A percentile compares a stretch with the other conserved stretches of the same genome.
These are phyloP conservation scores for Marisa cornuarietis DNA, from an alignment of 1,140 invertebrate genomes.

Conservation along the genomic window DNA sequence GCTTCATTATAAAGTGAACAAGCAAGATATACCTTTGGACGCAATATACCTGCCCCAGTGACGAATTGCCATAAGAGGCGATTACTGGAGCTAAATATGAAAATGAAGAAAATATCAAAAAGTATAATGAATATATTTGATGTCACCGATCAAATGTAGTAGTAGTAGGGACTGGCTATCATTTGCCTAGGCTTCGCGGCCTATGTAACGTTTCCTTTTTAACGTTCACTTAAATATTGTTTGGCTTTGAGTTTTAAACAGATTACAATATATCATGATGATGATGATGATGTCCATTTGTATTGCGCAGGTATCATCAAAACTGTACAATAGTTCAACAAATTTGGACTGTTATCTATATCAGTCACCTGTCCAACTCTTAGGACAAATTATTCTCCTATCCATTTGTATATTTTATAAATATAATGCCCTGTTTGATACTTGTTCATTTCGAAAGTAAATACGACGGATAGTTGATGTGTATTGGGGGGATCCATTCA, in stretches of 20 bases:
- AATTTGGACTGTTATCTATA: neutral
- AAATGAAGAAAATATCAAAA: conserved; percentile 19
- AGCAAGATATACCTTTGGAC: conserved; percentile 49
- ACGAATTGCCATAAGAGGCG: conserved; percentile 61
- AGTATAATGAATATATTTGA: neutral
- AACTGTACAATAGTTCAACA: neutral
- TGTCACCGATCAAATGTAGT: neutral
- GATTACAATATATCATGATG: neutral
- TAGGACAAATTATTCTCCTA: too few species aligned
- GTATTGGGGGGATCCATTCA: too few species aligned
- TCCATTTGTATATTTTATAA: too few species aligned
- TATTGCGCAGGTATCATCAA: too few species aligned
- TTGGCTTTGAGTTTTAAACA: neutral
- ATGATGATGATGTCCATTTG: too few species aligned
- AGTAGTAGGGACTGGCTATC: neutral
- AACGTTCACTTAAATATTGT: too few species aligned
- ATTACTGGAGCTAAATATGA: conserved; percentile 49
- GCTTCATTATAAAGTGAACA: too few species aligned
- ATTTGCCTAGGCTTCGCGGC: too few species aligned
- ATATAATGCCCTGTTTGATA: too few species aligned
- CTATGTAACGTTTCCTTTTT: neutral
- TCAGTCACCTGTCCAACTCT: too few species aligned
- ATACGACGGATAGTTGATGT: too few species aligned
- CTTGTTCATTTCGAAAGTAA: too few species aligned
- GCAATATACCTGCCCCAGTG: conserved; percentile 54